Evolutionary conservation across 2,113 vertebrate species (phyloP).

Genomic region (Tetraodon nigroviridis): DNA sequence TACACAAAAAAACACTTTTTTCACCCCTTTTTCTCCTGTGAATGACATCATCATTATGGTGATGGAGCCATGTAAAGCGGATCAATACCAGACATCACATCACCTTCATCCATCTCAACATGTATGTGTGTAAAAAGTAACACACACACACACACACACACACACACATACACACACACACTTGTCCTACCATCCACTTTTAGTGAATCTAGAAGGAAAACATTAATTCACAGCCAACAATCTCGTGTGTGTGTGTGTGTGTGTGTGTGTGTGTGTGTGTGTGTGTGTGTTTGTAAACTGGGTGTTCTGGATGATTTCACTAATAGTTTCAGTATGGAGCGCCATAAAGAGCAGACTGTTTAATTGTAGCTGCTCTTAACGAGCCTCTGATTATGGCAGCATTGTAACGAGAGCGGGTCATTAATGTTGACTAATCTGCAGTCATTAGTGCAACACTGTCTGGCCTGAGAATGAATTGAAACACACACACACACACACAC

Average conservation of each 20-base stretch:
- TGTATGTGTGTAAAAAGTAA: slow-evolving; percentile 26
- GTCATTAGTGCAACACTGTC: slow-evolving; percentile 70
- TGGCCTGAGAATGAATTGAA: slow-evolving; percentile 69
- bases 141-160: slow-evolving; percentile 5
- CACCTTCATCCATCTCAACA: slow-evolving; percentile 51
- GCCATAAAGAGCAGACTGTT: slow-evolving; percentile 70
- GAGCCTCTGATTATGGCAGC: slow-evolving; percentile 69
- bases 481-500: slow-evolving; percentile 52
- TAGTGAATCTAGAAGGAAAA: slow-evolving; percentile 32
- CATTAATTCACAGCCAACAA: slow-evolving; percentile 40
- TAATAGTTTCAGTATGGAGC: slow-evolving; percentile 71
- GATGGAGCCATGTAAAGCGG: slow-evolving; percentile 63
- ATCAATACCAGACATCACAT: slow-evolving; percentile 72
- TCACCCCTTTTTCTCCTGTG: slow-evolving; percentile 3
- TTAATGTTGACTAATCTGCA: slow-evolving; percentile 71
- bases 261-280: slow-evolving; percentile 31
- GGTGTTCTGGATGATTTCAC: slow-evolving; percentile 70
- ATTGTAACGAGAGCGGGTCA: slow-evolving; percentile 61
- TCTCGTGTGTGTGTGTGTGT: slow-evolving; percentile 22
- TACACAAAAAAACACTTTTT: slow-evolving; percentile 13
- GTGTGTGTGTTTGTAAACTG: slow-evolving; percentile 64
- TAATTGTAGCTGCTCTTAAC: slow-evolving; percentile 70
- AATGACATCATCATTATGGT: slow-evolving; percentile 54
- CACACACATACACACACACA: slow-evolving; percentile 9
- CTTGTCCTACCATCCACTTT: slow-evolving; percentile 8